These are phyloP conservation scores for Ptyas mucosa DNA, from an alignment of 2,113 vertebrate genomes.

Conservation along the genomic window DNA sequence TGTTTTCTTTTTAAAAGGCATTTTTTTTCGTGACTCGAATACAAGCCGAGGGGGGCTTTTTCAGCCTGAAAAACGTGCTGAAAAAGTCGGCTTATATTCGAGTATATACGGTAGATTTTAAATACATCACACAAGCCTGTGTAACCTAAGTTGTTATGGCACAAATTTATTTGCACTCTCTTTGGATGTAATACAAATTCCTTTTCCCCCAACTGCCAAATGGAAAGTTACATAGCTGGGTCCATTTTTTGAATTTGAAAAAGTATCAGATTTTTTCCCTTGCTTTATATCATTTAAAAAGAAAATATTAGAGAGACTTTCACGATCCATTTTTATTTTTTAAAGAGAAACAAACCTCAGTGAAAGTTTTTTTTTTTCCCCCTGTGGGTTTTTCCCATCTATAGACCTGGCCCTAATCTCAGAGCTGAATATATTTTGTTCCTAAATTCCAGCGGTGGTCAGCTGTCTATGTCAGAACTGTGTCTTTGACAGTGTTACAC, in stretches of 20 bases:
- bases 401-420: neutral
- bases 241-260: no score
- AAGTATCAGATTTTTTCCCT: no score
- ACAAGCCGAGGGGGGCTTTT: no score
- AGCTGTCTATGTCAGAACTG: constrained; percentile 18
- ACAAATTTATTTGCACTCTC: neutral
- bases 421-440: neutral
- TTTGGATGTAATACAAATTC: neutral
- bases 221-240: no score
- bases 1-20: no score
- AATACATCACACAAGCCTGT: neutral
- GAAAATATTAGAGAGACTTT: neutral
- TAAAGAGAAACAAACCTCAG: neutral
- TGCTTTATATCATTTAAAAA: neutral
- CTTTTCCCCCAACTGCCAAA: neutral
- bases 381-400: neutral
- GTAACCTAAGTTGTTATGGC: neutral
- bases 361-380: neutral
- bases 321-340: neutral
- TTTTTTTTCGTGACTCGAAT: no score
- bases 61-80: no score
- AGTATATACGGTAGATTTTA: no score
- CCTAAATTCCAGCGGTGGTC: constrained; percentile 23
- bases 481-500: constrained; percentile 32
- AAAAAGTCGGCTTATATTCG: no score